Evolutionary conservation across 2,888 invertebrate species (phyloP), one percentile per base, ranked within the genome.

Genomic region (Koerneria pararmatus): DNA sequence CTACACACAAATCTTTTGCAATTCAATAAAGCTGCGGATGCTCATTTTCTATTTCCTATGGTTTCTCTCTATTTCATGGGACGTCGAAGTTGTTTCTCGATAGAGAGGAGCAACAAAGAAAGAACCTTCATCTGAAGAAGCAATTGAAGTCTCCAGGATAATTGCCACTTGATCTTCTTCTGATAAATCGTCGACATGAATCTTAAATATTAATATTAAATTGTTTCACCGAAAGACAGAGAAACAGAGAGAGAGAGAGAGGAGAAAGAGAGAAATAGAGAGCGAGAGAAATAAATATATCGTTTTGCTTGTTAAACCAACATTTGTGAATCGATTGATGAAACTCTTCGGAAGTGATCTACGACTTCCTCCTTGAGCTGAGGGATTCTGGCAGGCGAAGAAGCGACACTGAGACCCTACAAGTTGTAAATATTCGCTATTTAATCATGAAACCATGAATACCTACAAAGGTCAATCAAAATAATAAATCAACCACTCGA

Each of bases 361-460:
- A 71, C 99, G 88, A 0, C 92, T 94, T 0, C 97, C 97, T 11
- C 98, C 98, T 86, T 98, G 93, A 78, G 89, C 89, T 49, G 92
- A 86, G 0, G 99, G 98, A 87, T 99, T 99, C 85, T 99, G 98
- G 80, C 95, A 95, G 0, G 91, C 98, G 84, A 99, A 99, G 60
- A 99, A 88, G 75, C 91, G 89, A 0, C 95, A 95, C 75, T 89
- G 88, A 84, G 72, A 66, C 11, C 34, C 15, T 4, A 27, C 32
- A 1, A 46, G 37, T 1, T 19, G n/a, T 46, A n/a, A 46, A 46
- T 46, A n/a, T 46, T 46, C 46, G 19, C 46, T 46, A 46, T 46
- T n/a, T 46, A 27, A 65, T 65, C 24, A 1, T 15, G 29, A 65
- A 65, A 31, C 58, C 65, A 57, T 65, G 37, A 4, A 46, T 19